Evolutionary conservation across 1,140 invertebrate genomes (phyloP).

Genomic region (Chrysoperla carnea): DNA sequence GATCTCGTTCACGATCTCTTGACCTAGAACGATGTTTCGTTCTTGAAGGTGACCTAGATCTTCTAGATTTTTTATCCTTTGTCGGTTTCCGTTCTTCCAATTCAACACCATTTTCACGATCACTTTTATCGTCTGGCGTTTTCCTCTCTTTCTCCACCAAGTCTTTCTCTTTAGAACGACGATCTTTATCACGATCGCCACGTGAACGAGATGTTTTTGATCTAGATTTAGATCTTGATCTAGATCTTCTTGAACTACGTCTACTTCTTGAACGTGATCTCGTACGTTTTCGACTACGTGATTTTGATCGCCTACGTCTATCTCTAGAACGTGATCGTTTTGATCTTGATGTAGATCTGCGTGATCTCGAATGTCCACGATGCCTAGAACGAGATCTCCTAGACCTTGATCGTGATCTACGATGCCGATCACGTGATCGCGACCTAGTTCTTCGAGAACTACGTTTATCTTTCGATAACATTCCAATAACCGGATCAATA

Average conservation of each 20-base stretch:
- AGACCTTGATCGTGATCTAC: conserved; percentile 25
- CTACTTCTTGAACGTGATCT: conserved; percentile 28
- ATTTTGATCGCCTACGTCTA: conserved; percentile 18
- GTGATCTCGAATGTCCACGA: conserved; percentile 22
- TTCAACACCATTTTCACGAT: background rate
- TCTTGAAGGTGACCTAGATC: background rate
- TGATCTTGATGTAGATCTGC: conserved; percentile 20
- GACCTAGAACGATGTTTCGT: conserved; percentile 11
- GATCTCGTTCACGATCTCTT: conserved; percentile 22
- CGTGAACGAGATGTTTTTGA: conserved; percentile 17
- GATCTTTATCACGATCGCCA: conserved; percentile 9
- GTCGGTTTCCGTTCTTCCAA: conserved; percentile 1
- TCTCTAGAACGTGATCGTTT: conserved; percentile 26
- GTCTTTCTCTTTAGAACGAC: conserved; percentile 20
- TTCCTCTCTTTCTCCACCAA: conserved; percentile 22
- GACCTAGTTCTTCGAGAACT: conserved; percentile 32
- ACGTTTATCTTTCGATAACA: conserved; percentile 67
- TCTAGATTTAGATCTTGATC: conserved; percentile 20
- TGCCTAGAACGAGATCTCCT: conserved; percentile 20
- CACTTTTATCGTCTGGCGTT: conserved; percentile 13
- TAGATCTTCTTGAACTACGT: conserved; percentile 6
- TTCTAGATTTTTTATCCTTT: conserved; percentile 1
- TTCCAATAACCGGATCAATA: conserved; percentile 76
- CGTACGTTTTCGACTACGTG: conserved; percentile 26
- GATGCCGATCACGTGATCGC: conserved; percentile 30